These are phyloP conservation scores for Coptodon bakossiorum DNA, from an alignment of 2,113 vertebrate genomes.

Conservation along the genomic window DNA sequence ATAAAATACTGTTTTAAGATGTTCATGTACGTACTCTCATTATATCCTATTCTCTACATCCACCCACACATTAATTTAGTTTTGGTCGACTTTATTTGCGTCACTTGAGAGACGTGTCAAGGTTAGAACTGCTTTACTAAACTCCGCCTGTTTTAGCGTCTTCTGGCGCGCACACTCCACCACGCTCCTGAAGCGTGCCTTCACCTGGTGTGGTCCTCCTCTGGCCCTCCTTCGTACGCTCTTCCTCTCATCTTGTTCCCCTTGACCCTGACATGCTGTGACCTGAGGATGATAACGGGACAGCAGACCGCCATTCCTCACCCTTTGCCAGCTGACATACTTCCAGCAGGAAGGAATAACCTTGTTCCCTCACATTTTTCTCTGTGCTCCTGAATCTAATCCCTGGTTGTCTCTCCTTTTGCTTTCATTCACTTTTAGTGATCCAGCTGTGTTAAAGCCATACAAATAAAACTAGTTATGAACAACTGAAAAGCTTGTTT, in stretches of 20 bases:
- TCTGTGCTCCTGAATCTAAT: not conserved
- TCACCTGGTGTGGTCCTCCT: constrained; percentile 64
- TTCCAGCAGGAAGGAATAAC: constrained; percentile 51
- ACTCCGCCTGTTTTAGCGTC: not conserved
- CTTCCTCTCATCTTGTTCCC: constrained; percentile 56
- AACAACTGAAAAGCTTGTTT: not conserved
- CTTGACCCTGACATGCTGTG: constrained; percentile 52
- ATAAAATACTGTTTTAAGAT: not conserved
- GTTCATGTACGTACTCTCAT: not conserved
- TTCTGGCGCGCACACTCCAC: constrained; percentile 4
- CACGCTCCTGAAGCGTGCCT: constrained; percentile 58
- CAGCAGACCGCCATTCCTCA: constrained; percentile 45
- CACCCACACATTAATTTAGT: not conserved
- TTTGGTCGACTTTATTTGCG: constrained; percentile 23
- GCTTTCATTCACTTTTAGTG: not conserved
- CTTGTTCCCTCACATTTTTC: constrained; percentile 50
- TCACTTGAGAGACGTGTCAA: constrained; percentile 54
- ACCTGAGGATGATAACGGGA: constrained; percentile 44
- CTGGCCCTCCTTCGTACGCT: not conserved
- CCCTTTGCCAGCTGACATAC: constrained; percentile 56
- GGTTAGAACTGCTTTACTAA: constrained; percentile 54
- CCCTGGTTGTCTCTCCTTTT: not conserved
- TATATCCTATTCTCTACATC: not conserved
- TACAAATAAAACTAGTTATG: not conserved
- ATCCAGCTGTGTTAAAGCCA: not conserved